Base-by-base conservation (phyloP, 2,113 vertebrate species). In the Mesocricetus auratus region DNA sequence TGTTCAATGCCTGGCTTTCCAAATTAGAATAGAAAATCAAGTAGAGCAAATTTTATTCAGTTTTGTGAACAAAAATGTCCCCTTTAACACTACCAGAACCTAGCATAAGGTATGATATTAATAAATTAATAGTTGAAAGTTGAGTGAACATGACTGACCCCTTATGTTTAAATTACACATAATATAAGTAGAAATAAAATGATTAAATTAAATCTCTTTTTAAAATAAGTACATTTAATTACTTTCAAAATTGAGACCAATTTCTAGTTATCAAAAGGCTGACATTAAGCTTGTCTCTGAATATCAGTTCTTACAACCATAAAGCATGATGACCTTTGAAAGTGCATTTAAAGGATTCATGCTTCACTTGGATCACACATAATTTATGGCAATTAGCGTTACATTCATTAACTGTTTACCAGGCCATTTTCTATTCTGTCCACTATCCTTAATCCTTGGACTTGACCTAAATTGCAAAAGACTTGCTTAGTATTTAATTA, bases 311-410 rank as follows among this genome's bases (percentile, higher is more conserved):
- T 96, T 96, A 94, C 9, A 96, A 66, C 77, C 86, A 93, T 94
- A 94, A 96, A 97, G 93, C 45, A 91, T 16, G 10, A 45, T 93
- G 92, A 96, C 93, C 93, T 97, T 95, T 96, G 93, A 97, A 97
- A 91, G 5, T 79, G 58, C 74, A 95, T 92, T 97, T 97, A 96
- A 97, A 95, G 94, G 96, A 95, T 96, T 97, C 94, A 96, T 94
- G 92, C 83, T 95, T 96, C 92, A 97, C 94, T 97, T 93, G 96
- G 71, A 47, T 81, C 68, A 79, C 77, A 97, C 60, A 88, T 96
- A 95, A 97, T 97, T 97, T 96, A 96, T 81, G 68, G 83, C 74
- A 95, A 93, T 96, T 97, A 96, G 56, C 56, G 71, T 86, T 97
- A 94, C 56, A 91, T 92, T 82, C 95, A 97, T 97, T 97, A 94